Evolutionary conservation across 2,888 invertebrate genomes (phyloP).

Genomic region (Amblyjoppa proteus): DNA sequence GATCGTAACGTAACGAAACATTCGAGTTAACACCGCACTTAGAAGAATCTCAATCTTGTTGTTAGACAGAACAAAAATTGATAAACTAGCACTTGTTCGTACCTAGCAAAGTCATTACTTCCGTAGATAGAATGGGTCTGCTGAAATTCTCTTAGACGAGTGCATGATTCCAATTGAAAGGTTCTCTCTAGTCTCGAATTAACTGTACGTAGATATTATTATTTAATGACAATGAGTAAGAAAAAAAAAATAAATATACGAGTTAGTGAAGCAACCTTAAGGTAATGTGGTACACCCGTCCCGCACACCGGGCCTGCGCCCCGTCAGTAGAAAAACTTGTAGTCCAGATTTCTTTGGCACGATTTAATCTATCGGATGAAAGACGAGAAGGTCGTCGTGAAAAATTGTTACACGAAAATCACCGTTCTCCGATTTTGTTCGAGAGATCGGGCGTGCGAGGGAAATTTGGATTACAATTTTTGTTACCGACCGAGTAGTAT

Average conservation of each 20-base stretch:
- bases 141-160: conserved; percentile 12
- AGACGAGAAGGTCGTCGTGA: background rate
- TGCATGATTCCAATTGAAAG: conserved; percentile 45
- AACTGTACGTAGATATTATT: conserved; percentile 12
- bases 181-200: conserved; percentile 53
- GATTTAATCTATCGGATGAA: background rate
- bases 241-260: conserved; percentile 26
- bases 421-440: background rate
- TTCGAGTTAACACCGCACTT: background rate
- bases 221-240: background rate
- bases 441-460: background rate
- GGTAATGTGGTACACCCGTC: background rate
- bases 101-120: background rate
- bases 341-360: background rate
- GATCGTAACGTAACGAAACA: background rate
- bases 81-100: background rate
- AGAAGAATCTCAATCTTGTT: background rate
- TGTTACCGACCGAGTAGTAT: background rate
- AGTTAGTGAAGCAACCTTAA: conserved; percentile 7
- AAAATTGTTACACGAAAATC: background rate
- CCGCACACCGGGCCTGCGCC: background rate
- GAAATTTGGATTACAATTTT: background rate
- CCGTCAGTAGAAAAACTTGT: background rate
- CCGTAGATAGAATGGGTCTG: background rate
- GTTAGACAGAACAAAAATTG: background rate